A percentile compares a stretch with the other conserved stretches of the same genome.
Conservation (phyloP, 2,797 vertebrate species). For the Linurgus olivaceus region DNA sequence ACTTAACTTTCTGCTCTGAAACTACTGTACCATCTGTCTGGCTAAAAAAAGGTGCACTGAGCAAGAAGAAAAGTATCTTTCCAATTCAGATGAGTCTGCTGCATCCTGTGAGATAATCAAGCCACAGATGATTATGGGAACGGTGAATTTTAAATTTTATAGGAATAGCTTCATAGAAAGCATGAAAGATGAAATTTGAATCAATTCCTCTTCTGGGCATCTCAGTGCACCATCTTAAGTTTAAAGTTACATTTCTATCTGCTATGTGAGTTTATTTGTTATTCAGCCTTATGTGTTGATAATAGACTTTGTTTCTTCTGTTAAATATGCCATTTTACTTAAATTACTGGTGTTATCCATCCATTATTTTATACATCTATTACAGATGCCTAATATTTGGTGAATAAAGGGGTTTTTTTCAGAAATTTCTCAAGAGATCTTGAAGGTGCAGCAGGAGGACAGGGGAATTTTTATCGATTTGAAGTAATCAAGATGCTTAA, state of each 20-base stretch:
- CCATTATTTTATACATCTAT: background rate
- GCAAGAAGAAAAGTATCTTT: slow-evolving; percentile 22
- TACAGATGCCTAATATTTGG: background rate
- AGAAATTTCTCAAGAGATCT: background rate
- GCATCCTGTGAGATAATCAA: slow-evolving; percentile 45
- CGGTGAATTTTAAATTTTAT: slow-evolving; percentile 38
- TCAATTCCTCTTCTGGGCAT: background rate
- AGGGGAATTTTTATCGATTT: background rate
- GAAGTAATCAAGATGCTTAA: background rate
- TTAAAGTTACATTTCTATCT: background rate
- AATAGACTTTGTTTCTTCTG: background rate
- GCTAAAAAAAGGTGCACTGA: slow-evolving; percentile 50
- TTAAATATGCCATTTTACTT: background rate
- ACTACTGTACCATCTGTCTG: slow-evolving; percentile 48
- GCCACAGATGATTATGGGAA: slow-evolving; percentile 23
- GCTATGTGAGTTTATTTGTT: background rate
- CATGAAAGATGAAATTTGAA: background rate
- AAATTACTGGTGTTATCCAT: background rate
- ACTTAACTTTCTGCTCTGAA: slow-evolving; percentile 37
- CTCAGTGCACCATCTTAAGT: background rate
- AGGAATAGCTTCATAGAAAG: background rate
- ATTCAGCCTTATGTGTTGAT: background rate
- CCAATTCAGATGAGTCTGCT: slow-evolving; percentile 52
- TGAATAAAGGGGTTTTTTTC: background rate
- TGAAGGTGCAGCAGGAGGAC: background rate